Evolutionary conservation across 2,113 vertebrate genomes (phyloP).

Genomic region (Scartelaos histophorus): DNA sequence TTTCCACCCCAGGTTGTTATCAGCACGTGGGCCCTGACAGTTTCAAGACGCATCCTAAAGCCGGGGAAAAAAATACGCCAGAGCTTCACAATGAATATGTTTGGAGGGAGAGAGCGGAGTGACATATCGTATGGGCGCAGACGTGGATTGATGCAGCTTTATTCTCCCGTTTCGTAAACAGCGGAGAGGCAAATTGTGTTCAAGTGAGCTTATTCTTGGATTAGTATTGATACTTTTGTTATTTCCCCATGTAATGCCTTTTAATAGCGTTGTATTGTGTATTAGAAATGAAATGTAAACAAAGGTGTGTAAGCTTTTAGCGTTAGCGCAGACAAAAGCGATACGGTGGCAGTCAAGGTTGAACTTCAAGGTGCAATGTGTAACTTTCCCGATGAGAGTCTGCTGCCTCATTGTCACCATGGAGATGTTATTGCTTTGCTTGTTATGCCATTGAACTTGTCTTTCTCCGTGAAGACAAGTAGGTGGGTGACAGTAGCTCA

Average conservation of each 20-base stretch:
- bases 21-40: constrained; percentile 82
- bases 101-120: constrained; percentile 55
- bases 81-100: constrained; percentile 61
- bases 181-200: constrained; percentile 50
- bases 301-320: constrained; percentile 12
- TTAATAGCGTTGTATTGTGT: constrained; percentile 21
- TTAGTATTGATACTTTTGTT: constrained; percentile 61
- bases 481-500: too few species aligned
- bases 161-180: constrained; percentile 60
- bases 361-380: background rate
- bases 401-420: too few species aligned
- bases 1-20: constrained; percentile 88
- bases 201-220: constrained; percentile 57
- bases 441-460: too few species aligned
- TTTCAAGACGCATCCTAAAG: constrained; percentile 79
- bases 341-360: background rate
- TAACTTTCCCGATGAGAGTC: background rate
- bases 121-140: constrained; percentile 66
- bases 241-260: constrained; percentile 48
- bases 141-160: constrained; percentile 59
- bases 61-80: constrained; percentile 36
- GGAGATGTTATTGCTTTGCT: too few species aligned
- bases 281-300: constrained; percentile 36
- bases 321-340: background rate
- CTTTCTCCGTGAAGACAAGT: too few species aligned